Evolutionary conservation across 2,888 invertebrate species (phyloP).

Genomic region (Sceliomorpha sp.): DNA sequence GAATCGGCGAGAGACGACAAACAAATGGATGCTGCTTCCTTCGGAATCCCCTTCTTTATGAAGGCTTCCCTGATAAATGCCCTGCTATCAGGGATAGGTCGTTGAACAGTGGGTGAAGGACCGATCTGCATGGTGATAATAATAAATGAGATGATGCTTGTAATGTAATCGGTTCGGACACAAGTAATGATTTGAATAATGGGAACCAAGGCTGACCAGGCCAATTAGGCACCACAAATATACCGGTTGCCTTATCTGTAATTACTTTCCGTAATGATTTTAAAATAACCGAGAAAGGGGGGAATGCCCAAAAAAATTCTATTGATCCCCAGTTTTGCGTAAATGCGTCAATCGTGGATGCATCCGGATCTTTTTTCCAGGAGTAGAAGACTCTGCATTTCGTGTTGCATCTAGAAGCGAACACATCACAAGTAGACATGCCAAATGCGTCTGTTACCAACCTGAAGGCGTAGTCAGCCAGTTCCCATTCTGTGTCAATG

Average conservation of each 20-base stretch:
- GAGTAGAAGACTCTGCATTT: no score
- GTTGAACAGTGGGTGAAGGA: slow-evolving; percentile 10
- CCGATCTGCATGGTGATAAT: slow-evolving; percentile 28
- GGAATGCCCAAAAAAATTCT: no score
- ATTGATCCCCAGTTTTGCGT: no score
- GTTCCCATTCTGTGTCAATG: no score
- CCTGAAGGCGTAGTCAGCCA: no score
- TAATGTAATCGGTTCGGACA: slow-evolving; percentile 20
- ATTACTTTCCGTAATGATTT: slow-evolving; percentile 45
- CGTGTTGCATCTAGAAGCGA: no score
- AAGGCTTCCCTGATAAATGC: no score
- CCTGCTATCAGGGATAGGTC: slow-evolving; percentile 21
- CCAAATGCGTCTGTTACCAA: no score
- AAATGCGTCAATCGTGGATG: no score
- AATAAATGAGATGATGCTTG: slow-evolving; percentile 17
- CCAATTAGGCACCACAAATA: slow-evolving; percentile 36
- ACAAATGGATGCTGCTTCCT: slow-evolving; percentile 36
- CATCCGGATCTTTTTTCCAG: no score
- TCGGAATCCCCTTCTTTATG: slow-evolving; percentile 12
- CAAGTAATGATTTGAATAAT: slow-evolving; percentile 11
- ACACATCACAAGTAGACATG: no score
- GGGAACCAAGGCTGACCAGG: no score
- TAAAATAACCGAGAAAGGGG: slow-evolving; percentile 43
- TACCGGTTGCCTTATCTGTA: slow-evolving; percentile 27
- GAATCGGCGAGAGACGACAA: slow-evolving; percentile 48